Evolutionary conservation across 2,797 vertebrate species (phyloP), one percentile per base, ranked within the genome.

Genomic region (Petrocephalus sullivani): DNA sequence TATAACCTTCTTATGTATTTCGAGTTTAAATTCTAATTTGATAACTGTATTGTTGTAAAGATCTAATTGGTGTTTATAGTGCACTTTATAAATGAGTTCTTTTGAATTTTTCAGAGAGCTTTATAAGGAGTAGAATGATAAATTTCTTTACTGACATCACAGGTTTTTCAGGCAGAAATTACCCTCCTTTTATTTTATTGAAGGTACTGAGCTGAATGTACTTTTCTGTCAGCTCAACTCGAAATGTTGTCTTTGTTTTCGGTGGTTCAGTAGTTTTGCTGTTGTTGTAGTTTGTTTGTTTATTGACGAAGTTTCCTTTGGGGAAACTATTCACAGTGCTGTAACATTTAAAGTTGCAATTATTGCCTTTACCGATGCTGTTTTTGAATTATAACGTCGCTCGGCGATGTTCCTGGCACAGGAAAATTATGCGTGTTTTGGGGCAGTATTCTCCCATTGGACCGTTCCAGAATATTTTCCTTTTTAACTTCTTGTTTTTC

Each of bases 31-130:
- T 92, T 92, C 91, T 93, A 89, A 90, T 90, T 92, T 93, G 89
- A 90, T 90, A 92, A 91, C 87, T 89, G 90, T 92, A 92, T 91
- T 91, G 91, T 93, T 92, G 92, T 94, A 93, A 91, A 92, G 92
- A 92, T 91, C 87, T 90, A 92, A 90, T 91, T 92, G 92, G 93
- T 94, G 93, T 94, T 94, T 93, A 91, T 94, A 94, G 93, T 92
- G 93, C 93, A 94, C 93, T 93, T 94, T 94, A 94, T 91, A 91
- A 91, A 90, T 92, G 86, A 86, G 90, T 92, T 93, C 85, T 91
- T 93, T 90, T 90, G 87, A 90, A 89, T 92, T 90, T 92, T 92
- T 91, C 90, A 90, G 86, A 92, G 90, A 93, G 92, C 91, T 91
- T 92, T 92, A 90, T 91, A 90, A 90, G 85, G 89, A 90, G 88